These are phyloP conservation scores for Teleiodes luculella DNA, from an alignment of 2,888 invertebrate species.

Conservation along the genomic window DNA sequence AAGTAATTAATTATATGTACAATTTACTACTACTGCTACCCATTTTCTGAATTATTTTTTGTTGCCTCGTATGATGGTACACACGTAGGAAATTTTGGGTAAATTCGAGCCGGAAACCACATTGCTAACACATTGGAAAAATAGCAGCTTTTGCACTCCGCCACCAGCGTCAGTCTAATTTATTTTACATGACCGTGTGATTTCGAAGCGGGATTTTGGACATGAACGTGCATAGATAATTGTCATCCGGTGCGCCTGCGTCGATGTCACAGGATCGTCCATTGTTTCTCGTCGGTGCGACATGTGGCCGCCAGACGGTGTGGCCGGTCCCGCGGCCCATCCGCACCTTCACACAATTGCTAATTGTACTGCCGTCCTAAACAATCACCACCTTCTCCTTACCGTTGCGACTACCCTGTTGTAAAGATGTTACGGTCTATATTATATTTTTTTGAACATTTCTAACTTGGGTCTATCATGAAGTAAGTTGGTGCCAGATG, in stretches of 20 bases:
- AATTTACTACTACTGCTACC: too few relatives aligned
- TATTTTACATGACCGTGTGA: too few relatives aligned
- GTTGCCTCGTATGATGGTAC: too few relatives aligned
- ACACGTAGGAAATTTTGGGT: too few relatives aligned
- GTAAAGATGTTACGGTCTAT: conserved; percentile 20
- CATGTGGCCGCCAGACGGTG: conserved; percentile 46
- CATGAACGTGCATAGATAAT: conserved; percentile 1
- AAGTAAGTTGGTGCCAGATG: conserved; percentile 46
- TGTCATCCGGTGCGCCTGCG: not conserved
- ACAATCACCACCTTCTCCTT: conserved; percentile 25
- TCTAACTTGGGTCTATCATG: conserved; percentile 11
- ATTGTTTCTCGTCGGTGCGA: conserved; percentile 6
- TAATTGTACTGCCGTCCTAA: conserved; percentile 45
- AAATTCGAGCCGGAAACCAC: too few relatives aligned
- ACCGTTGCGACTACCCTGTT: conserved; percentile 14
- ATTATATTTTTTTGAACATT: conserved; percentile 13
- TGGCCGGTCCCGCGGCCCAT: conserved; percentile 28
- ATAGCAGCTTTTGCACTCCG: too few relatives aligned
- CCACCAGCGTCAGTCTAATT: too few relatives aligned
- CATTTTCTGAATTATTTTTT: too few relatives aligned
- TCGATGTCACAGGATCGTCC: not conserved
- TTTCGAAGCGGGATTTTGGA: not conserved
- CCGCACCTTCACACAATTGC: conserved; percentile 44
- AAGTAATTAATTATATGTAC: too few relatives aligned
- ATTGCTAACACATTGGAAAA: too few relatives aligned